Evolutionary conservation across 2,797 vertebrate species (phyloP).

Genomic region (Sebastes cheni): DNA sequence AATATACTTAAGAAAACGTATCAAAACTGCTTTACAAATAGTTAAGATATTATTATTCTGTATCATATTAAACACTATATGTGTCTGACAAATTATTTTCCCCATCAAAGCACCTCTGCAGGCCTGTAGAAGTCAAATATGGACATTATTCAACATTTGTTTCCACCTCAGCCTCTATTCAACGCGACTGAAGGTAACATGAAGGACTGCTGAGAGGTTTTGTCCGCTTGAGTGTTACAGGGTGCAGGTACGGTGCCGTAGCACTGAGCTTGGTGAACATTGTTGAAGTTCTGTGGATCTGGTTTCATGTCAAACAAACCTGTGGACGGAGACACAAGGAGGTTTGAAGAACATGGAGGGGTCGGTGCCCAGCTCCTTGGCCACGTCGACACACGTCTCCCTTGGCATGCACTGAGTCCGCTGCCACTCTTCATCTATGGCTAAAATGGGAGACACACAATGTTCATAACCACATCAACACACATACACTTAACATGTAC

Average conservation of each 20-base stretch:
- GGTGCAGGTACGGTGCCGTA: not conserved
- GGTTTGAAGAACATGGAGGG: slow-evolving; percentile 96
- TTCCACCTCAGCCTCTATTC: not conserved
- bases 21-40: not conserved
- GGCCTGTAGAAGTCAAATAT: not conserved
- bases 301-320: slow-evolving; percentile 63
- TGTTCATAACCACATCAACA: not conserved
- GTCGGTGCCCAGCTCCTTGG: slow-evolving; percentile 89
- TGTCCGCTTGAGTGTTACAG: not conserved
- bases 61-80: not conserved
- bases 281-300: not conserved
- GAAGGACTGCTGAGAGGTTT: not conserved
- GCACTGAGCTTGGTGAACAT: not conserved
- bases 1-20: not conserved
- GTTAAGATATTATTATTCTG: not conserved
- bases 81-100: not conserved
- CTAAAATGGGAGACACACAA: slow-evolving; percentile 59
- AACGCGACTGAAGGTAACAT: not conserved
- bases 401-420: slow-evolving; percentile 94
- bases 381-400: slow-evolving; percentile 94
- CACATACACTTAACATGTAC: not conserved
- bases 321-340: slow-evolving; percentile 92
- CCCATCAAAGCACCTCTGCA: not conserved
- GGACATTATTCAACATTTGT: not conserved
- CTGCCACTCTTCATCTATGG: slow-evolving; percentile 98